Percentiles rank a stretch among this genome's conserved stretches.
These are phyloP conservation scores for Takifugu bimaculatus DNA, from an alignment of 2,113 vertebrate genomes.

Conservation along the genomic window DNA sequence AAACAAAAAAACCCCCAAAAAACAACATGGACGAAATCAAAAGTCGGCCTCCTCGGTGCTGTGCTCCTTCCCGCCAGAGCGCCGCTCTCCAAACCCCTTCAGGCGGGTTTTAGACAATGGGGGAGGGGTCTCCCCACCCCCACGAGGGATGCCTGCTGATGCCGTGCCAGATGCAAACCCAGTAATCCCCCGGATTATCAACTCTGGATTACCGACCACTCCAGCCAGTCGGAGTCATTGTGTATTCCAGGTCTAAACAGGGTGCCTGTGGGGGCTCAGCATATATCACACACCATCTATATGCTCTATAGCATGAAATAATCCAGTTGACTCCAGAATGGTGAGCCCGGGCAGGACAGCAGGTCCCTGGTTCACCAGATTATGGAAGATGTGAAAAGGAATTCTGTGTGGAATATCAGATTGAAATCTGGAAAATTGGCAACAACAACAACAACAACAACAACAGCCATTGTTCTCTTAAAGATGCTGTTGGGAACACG, in stretches of 20 bases:
- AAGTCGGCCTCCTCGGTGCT: constrained; percentile 7
- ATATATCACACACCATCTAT: constrained; percentile 11
- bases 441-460: constrained; percentile 1
- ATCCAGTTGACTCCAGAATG: background rate
- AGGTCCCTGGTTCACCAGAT: background rate
- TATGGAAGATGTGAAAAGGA: background rate
- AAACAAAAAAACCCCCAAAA: constrained; percentile 17
- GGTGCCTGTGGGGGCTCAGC: constrained; percentile 1
- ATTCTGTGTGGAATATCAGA: background rate
- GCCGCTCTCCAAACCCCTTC: constrained; percentile 39
- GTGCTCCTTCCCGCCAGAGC: constrained; percentile 12
- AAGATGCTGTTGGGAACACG: constrained; percentile 13
- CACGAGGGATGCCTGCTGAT: constrained; percentile 50
- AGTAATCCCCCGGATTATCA: constrained; percentile 76
- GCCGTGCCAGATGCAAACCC: constrained; percentile 71
- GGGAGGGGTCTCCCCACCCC: constrained; percentile 48
- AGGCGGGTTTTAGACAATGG: constrained; percentile 32
- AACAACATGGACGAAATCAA: background rate
- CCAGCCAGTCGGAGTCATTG: constrained; percentile 54
- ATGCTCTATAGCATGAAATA: background rate
- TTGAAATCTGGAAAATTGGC: background rate
- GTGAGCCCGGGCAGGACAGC: too few species aligned
- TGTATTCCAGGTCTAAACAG: constrained; percentile 43
- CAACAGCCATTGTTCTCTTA: background rate
- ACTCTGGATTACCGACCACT: constrained; percentile 71